phyloP scores from a whole-genome alignment of 53 echinoderm and acorn worm species.

The Stichopus horrens region DNA sequence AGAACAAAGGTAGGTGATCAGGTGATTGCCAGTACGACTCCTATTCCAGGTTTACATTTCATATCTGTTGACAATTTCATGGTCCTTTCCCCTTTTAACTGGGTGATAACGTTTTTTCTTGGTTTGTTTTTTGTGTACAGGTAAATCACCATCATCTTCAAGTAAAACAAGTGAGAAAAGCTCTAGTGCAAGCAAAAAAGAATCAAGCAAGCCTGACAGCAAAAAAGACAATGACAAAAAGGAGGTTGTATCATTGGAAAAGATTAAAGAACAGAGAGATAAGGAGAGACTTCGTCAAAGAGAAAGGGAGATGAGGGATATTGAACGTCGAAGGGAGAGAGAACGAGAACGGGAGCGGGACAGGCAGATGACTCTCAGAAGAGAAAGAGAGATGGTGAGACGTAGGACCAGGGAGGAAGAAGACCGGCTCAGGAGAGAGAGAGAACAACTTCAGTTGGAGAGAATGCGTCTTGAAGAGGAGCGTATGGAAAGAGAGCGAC shows the following conservation, averaged over 20 bases:
- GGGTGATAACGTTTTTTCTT: not conserved
- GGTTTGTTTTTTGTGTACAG: not conserved
- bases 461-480: slow-evolving; percentile 82
- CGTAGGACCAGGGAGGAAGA: slow-evolving; percentile 90
- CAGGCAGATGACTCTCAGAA: slow-evolving; percentile 61
- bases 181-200: slow-evolving; percentile 30
- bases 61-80: too few relatives aligned
- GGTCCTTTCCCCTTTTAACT: not conserved
- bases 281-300: slow-evolving; percentile 78
- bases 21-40: too few relatives aligned
- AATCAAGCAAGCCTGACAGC: not conserved
- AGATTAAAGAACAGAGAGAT: slow-evolving; percentile 93
- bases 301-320: slow-evolving; percentile 83
- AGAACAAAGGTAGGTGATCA: too few relatives aligned
- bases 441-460: slow-evolving; percentile 84
- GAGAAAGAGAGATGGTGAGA: slow-evolving; percentile 81
- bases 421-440: slow-evolving; percentile 71
- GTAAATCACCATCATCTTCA: slow-evolving; percentile 22
- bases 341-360: slow-evolving; percentile 82
- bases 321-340: slow-evolving; percentile 81
- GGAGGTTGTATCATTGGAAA: slow-evolving; percentile 85
- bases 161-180: slow-evolving; percentile 32
- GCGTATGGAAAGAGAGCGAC: slow-evolving; percentile 79
- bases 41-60: too few relatives aligned
- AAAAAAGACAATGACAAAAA: slow-evolving; percentile 64